Evolutionary conservation across 1,140 invertebrate species (phyloP).

Genomic region (Drosophila ohnishii): DNA sequence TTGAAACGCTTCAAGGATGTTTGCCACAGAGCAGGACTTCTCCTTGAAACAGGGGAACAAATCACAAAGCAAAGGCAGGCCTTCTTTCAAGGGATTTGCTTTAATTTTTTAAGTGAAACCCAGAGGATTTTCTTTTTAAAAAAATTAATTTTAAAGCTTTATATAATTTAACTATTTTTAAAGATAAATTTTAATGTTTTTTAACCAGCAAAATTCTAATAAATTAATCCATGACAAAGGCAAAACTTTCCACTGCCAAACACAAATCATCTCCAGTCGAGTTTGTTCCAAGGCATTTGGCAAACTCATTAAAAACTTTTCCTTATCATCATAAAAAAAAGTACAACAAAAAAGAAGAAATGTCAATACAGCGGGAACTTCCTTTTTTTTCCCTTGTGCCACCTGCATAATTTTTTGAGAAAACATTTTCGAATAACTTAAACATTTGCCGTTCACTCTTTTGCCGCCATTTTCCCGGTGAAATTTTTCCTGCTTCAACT

Average conservation of each 20-base stretch:
- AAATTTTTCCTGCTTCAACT: conserved; percentile 35
- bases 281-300: conserved; percentile 59
- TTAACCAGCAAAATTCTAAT: conserved; percentile 30
- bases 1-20: conserved; percentile 12
- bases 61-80: neutral
- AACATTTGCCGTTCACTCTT: conserved; percentile 34
- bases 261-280: conserved; percentile 38
- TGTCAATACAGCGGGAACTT: conserved; percentile 32
- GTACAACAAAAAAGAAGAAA: conserved; percentile 22
- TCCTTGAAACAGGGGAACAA: conserved; percentile 7
- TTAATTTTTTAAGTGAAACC: neutral
- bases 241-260: conserved; percentile 30
- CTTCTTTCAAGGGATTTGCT: neutral
- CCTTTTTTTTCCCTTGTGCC: conserved; percentile 4
- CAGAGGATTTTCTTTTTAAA: neutral
- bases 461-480: conserved; percentile 11
- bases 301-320: conserved; percentile 80
- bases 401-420: conserved; percentile 52
- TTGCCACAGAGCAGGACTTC: neutral
- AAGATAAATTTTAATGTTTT: neutral
- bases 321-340: conserved; percentile 27
- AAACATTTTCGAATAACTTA: conserved; percentile 49
- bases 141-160: neutral
- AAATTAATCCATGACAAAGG: conserved; percentile 34
- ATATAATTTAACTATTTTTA: neutral